Percentiles rank a stretch among this genome's conserved stretches.
Conservation (phyloP, 2,797 vertebrate genomes). For the Characodon lateralis region DNA sequence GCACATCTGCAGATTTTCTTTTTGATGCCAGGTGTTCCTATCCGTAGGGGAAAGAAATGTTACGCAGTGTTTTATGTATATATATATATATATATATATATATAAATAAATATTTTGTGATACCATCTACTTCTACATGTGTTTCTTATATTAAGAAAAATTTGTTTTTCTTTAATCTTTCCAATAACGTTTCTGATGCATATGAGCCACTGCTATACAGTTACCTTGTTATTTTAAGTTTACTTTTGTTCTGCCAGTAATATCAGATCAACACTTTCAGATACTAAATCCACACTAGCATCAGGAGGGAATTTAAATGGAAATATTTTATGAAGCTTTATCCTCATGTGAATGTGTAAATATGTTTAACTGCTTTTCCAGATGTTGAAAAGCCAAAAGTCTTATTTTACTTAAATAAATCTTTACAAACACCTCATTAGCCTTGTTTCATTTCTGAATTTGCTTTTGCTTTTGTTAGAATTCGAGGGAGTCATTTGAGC, state of each 20-base stretch:
- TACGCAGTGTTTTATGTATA: too few species aligned
- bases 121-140: conserved; percentile 4
- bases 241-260: not conserved
- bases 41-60: not conserved
- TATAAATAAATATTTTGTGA: not conserved
- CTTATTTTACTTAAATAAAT: conserved; percentile 59
- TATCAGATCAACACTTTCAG: not conserved
- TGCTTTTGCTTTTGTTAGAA: not conserved
- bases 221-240: not conserved
- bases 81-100: too few species aligned
- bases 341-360: conserved; percentile 65
- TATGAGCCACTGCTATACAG: not conserved
- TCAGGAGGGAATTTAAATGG: not conserved
- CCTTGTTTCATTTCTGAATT: conserved; percentile 12
- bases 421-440: conserved; percentile 4
- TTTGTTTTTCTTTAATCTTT: conserved; percentile 15
- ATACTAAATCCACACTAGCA: not conserved
- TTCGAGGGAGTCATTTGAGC: conserved; percentile 7
- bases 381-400: conserved; percentile 2
- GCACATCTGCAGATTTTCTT: not conserved
- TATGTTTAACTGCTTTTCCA: conserved; percentile 29
- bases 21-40: not conserved
- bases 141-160: conserved; percentile 84
- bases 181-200: not conserved
- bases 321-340: conserved; percentile 6